Conservation (phyloP, 1,140 invertebrate species). For the Ceratosolen solmsi region DNA sequence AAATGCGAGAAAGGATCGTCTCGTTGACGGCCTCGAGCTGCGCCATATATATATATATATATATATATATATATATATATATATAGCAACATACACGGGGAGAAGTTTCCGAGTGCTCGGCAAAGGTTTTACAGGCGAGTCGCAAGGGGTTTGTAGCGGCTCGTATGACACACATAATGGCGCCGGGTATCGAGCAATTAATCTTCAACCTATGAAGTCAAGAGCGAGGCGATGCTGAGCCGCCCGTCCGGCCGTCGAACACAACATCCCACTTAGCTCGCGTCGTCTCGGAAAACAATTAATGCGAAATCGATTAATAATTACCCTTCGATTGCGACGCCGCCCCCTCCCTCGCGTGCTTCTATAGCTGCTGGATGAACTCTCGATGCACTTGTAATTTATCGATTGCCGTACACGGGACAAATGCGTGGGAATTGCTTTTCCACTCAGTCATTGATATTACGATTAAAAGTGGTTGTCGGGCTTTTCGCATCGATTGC, state of each 20-base stretch:
- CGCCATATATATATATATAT: too few relatives aligned
- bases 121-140: neutral
- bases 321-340: constrained; percentile 46
- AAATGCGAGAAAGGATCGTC: too few relatives aligned
- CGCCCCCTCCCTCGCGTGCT: neutral
- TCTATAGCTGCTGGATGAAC: neutral
- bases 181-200: constrained; percentile 37
- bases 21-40: too few relatives aligned
- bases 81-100: neutral
- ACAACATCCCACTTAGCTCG: constrained; percentile 52
- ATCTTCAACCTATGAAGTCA: constrained; percentile 44
- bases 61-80: too few relatives aligned
- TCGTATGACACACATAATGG: constrained; percentile 25
- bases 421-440: neutral
- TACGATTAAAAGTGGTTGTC: neutral
- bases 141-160: neutral
- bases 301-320: constrained; percentile 54
- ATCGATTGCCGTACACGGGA: neutral
- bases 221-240: neutral
- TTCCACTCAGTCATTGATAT: neutral
- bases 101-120: neutral
- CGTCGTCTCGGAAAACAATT: constrained; percentile 46
- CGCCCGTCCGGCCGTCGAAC: constrained; percentile 36
- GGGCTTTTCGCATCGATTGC: neutral
- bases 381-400: constrained; percentile 26